A percentile compares a stretch with the other conserved stretches of the same genome.
phyloP scores from a whole-genome alignment of 2,888 invertebrate species.

The Drosophila robusta region DNA sequence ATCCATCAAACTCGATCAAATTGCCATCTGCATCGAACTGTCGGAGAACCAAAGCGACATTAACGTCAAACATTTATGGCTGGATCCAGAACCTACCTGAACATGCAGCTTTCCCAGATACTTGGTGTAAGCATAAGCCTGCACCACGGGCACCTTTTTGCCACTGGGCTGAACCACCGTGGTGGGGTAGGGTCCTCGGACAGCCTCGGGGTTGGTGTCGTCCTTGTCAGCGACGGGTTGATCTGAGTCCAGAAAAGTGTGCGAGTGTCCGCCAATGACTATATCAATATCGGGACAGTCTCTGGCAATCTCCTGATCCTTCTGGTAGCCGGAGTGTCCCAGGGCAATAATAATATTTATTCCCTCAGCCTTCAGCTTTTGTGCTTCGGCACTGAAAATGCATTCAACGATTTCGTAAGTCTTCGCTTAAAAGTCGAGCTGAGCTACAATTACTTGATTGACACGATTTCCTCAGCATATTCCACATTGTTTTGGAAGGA shows the following conservation, averaged over 20 bases:
- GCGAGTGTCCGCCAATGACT: constrained; percentile 96
- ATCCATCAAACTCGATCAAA: constrained; percentile 88
- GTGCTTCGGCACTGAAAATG: constrained; percentile 87
- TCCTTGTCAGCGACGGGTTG: constrained; percentile 74
- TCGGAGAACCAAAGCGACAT: background rate
- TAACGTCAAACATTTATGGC: background rate
- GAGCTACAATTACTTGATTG: constrained; percentile 86
- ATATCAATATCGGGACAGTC: constrained; percentile 92
- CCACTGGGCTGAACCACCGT: constrained; percentile 89
- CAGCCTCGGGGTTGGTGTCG: constrained; percentile 59
- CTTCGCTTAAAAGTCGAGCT: background rate
- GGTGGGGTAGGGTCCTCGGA: constrained; percentile 90
- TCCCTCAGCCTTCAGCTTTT: constrained; percentile 88
- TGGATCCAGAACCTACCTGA: constrained; percentile 74
- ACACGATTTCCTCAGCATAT: constrained; percentile 89
- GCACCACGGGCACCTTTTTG: constrained; percentile 92
- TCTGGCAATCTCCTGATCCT: constrained; percentile 91
- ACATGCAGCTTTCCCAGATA: constrained; percentile 92
- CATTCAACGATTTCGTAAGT: background rate
- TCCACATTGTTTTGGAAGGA: constrained; percentile 86
- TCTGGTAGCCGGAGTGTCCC: constrained; percentile 94
- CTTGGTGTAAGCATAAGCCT: constrained; percentile 96
- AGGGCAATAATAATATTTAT: constrained; percentile 94
- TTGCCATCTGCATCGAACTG: constrained; percentile 91
- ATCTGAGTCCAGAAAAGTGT: constrained; percentile 94